Conservation (phyloP, 2,797 vertebrate species). For the Hyperoplus immaculatus region DNA sequence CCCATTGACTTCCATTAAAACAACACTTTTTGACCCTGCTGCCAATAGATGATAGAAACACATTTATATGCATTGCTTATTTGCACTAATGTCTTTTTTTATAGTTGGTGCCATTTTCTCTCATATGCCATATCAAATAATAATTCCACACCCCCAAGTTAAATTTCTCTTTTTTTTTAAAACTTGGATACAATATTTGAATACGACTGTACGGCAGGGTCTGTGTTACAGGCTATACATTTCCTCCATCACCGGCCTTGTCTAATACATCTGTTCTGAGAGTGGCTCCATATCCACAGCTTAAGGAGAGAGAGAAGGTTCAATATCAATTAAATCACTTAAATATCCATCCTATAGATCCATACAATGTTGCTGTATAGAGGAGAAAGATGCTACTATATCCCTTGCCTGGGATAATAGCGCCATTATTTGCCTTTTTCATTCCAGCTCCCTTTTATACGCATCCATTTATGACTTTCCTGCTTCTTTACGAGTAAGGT, state of each 20-base stretch:
- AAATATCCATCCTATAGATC: constrained; percentile 41
- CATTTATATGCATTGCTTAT: no score
- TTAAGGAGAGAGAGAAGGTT: constrained; percentile 32
- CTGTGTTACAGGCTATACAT: not conserved
- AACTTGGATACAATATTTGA: not conserved
- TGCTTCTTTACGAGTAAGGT: constrained; percentile 78
- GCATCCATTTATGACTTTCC: constrained; percentile 49
- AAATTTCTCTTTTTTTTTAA: no score
- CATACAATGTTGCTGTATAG: constrained; percentile 41
- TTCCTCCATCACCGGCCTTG: not conserved
- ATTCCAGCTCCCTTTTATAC: constrained; percentile 52
- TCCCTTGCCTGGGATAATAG: constrained; percentile 60
- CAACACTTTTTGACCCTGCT: no score
- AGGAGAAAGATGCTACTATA: constrained; percentile 42
- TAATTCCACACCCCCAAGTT: no score
- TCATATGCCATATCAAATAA: no score
- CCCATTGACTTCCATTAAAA: no score
- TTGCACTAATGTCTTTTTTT: no score
- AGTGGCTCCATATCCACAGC: constrained; percentile 24
- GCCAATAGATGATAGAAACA: no score
- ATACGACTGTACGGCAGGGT: not conserved
- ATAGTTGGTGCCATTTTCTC: no score
- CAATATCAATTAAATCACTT: constrained; percentile 46
- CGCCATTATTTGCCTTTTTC: constrained; percentile 59
- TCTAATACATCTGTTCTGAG: constrained; percentile 26